phyloP scores from a whole-genome alignment of 1,140 invertebrate species.

The Calephelis virginiensis region DNA sequence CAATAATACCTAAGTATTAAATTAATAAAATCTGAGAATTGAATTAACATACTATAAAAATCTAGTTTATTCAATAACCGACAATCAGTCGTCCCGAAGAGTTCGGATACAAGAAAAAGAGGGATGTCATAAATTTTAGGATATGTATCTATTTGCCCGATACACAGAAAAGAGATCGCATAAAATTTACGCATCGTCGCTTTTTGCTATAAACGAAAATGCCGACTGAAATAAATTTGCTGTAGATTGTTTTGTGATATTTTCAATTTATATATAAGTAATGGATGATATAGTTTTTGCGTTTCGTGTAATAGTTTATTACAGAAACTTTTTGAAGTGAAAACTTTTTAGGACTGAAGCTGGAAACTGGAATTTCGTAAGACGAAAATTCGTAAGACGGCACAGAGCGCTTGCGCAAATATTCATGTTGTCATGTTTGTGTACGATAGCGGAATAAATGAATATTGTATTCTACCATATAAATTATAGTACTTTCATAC shows the following conservation, averaged over 20 bases:
- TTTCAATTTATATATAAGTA: background rate
- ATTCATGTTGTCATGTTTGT: no score
- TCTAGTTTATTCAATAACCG: slow-evolving; percentile 9
- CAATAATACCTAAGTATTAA: no score
- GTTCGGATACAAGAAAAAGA: slow-evolving; percentile 7
- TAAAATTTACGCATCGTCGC: slow-evolving; percentile 10
- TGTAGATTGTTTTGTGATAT: slow-evolving; percentile 12
- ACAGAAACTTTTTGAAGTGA: no score
- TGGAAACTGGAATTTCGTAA: no score
- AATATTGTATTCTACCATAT: no score
- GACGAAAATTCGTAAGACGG: no score
- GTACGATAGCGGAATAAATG: no score
- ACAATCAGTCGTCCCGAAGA: background rate
- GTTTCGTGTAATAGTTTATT: background rate
- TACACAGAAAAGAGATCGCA: background rate
- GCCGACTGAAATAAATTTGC: slow-evolving; percentile 11
- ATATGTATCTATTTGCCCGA: slow-evolving; percentile 18
- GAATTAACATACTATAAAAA: background rate
- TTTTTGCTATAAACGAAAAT: slow-evolving; percentile 17
- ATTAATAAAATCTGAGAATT: background rate
- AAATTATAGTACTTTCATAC: no score
- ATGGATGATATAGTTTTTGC: background rate
- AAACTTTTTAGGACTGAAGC: no score
- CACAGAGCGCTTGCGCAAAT: no score
- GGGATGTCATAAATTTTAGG: slow-evolving; percentile 15